Evolutionary conservation across 2,113 vertebrate species (phyloP).

Genomic region (Phalacrocorax pelagicus): DNA sequence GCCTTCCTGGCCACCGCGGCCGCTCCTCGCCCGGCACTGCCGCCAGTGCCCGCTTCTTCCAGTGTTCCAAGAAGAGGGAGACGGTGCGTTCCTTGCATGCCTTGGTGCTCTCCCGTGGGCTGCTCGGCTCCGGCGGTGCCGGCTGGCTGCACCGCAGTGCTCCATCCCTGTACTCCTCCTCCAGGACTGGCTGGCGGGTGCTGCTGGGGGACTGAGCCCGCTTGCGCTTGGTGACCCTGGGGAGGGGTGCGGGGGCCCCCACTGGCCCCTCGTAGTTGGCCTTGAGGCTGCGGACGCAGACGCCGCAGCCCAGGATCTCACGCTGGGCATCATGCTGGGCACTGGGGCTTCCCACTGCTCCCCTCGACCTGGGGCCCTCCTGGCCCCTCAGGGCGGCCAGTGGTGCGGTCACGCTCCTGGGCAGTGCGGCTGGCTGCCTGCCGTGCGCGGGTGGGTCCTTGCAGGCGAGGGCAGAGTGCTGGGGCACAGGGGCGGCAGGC

Average conservation of each 20-base stretch:
- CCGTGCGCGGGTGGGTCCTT: slow-evolving; percentile 83
- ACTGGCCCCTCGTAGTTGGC: slow-evolving; percentile 87
- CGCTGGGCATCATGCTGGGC: not conserved
- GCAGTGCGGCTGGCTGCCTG: slow-evolving; percentile 83
- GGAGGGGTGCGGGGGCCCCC: slow-evolving; percentile 30
- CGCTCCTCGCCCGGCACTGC: slow-evolving; percentile 11
- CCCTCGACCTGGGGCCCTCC: slow-evolving; percentile 63
- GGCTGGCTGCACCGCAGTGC: slow-evolving; percentile 70
- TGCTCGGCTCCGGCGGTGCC: slow-evolving; percentile 78
- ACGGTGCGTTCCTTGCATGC: slow-evolving; percentile 90
- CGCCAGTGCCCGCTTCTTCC: slow-evolving; percentile 86
- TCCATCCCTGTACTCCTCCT: slow-evolving; percentile 71
- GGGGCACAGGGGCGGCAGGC: slow-evolving; percentile 75
- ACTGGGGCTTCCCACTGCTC: slow-evolving; percentile 12
- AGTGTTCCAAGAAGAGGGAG: slow-evolving; percentile 92
- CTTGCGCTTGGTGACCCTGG: slow-evolving; percentile 72
- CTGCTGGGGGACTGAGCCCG: slow-evolving; percentile 74
- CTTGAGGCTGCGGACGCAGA: slow-evolving; percentile 91
- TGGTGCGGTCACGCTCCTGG: slow-evolving; percentile 84
- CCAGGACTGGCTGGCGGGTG: slow-evolving; percentile 73
- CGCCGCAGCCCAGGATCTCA: slow-evolving; percentile 90
- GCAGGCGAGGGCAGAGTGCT: slow-evolving; percentile 80
- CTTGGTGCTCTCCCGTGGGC: slow-evolving; percentile 81
- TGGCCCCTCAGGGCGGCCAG: slow-evolving; percentile 80
- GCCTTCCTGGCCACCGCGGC: not conserved